A percentile compares a stretch with the other conserved stretches of the same genome.
Evolutionary conservation across 2,113 vertebrate genomes (phyloP).

Genomic region (Elanus axillaris): DNA sequence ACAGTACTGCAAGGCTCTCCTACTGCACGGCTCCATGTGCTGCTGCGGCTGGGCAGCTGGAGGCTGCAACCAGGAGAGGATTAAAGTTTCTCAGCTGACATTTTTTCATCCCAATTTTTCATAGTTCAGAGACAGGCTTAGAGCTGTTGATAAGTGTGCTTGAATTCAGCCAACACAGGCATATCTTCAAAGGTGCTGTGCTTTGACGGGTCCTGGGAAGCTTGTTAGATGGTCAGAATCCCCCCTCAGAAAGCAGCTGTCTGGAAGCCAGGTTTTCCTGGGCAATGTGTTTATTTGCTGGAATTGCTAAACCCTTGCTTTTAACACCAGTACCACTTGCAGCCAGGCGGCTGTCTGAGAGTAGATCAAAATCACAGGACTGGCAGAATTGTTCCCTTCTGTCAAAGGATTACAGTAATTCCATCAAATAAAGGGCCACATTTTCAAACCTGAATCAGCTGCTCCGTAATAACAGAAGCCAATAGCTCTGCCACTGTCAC

Average conservation of each 20-base stretch:
- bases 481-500: not conserved
- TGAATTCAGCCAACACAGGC: not conserved
- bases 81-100: not conserved
- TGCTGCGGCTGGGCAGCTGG: not conserved
- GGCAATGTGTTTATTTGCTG: not conserved
- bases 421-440: not conserved
- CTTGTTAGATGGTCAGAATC: not conserved
- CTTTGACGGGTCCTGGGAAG: fast-evolving
- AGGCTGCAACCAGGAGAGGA: not conserved
- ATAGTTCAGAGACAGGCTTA: not conserved
- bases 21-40: fast-evolving
- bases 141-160: not conserved
- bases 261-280: not conserved
- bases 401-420: not conserved
- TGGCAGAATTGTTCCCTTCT: not conserved
- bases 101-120: not conserved
- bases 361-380: not conserved
- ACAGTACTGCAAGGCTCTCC: not conserved
- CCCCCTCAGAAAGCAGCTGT: not conserved
- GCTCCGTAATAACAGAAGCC: not conserved
- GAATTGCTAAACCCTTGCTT: not conserved
- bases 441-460: constrained; percentile 3
- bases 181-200: not conserved
- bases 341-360: not conserved
- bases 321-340: not conserved